phyloP scores from a whole-genome alignment of 2,797 vertebrate species.

The Hydrocynus forskahlii region DNA sequence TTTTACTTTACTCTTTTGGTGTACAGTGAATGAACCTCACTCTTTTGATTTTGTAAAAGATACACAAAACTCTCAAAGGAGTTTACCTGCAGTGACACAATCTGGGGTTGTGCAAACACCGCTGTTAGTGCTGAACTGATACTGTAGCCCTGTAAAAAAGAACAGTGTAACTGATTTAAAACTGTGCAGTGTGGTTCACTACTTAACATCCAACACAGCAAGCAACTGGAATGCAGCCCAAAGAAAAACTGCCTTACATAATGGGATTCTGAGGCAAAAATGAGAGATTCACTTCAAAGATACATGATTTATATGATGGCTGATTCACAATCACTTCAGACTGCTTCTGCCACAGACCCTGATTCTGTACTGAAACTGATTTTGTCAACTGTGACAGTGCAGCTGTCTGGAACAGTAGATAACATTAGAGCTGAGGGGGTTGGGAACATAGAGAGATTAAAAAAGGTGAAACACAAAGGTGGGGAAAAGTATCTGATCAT shows the following conservation, averaged over 20 bases:
- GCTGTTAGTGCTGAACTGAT: slow-evolving; percentile 63
- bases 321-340: too few species aligned
- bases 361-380: slow-evolving; percentile 38
- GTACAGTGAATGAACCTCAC: too few species aligned
- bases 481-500: neutral
- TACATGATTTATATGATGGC: neutral
- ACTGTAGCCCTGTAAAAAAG: slow-evolving; percentile 73
- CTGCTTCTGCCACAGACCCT: neutral
- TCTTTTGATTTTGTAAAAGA: neutral
- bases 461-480: neutral
- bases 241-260: neutral
- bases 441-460: slow-evolving; percentile 29
- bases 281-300: neutral
- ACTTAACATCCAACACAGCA: neutral
- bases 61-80: neutral
- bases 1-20: too few species aligned
- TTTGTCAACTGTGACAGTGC: slow-evolving; percentile 65
- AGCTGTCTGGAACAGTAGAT: slow-evolving; percentile 68
- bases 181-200: neutral
- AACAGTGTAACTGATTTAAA: slow-evolving; percentile 9
- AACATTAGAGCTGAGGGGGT: slow-evolving; percentile 59
- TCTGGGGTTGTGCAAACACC: slow-evolving; percentile 85
- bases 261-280: neutral
- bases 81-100: slow-evolving; percentile 91
- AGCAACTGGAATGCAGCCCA: neutral